Percentiles rank a stretch among this genome's conserved stretches.
phyloP scores from a whole-genome alignment of 2,888 invertebrate species.

The Thera obeliscata region DNA sequence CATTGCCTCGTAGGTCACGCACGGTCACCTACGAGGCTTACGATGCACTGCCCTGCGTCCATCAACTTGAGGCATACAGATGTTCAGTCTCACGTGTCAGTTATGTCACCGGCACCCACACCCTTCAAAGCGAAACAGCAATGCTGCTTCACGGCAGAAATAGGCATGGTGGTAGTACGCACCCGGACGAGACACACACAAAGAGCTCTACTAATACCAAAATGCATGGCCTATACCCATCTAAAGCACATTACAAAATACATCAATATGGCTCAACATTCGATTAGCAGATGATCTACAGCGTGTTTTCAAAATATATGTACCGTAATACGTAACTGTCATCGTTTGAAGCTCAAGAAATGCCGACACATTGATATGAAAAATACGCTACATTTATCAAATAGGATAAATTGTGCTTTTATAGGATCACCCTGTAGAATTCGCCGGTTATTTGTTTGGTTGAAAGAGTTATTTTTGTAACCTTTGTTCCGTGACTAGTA shows the following conservation, averaged over 20 bases:
- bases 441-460: conserved; percentile 16
- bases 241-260: conserved; percentile 21
- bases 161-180: neutral
- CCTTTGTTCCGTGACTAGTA: too few relatives aligned
- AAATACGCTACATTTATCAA: conserved; percentile 60
- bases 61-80: too few relatives aligned
- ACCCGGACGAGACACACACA: too few relatives aligned
- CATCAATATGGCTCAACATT: conserved; percentile 59
- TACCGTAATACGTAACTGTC: conserved; percentile 64
- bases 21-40: too few relatives aligned
- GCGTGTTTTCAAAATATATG: conserved; percentile 57
- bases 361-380: conserved; percentile 60
- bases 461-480: neutral
- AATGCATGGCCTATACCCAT: neutral
- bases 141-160: too few relatives aligned
- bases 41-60: too few relatives aligned
- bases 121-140: too few relatives aligned
- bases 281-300: conserved; percentile 62
- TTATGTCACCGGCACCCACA: too few relatives aligned
- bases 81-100: too few relatives aligned
- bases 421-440: conserved; percentile 37
- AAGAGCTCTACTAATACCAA: neutral
- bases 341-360: conserved; percentile 50
- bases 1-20: too few relatives aligned
- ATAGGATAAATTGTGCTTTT: conserved; percentile 43